Evolutionary conservation across 2,113 vertebrate species (phyloP).

Genomic region (Baryphthengus martii): DNA sequence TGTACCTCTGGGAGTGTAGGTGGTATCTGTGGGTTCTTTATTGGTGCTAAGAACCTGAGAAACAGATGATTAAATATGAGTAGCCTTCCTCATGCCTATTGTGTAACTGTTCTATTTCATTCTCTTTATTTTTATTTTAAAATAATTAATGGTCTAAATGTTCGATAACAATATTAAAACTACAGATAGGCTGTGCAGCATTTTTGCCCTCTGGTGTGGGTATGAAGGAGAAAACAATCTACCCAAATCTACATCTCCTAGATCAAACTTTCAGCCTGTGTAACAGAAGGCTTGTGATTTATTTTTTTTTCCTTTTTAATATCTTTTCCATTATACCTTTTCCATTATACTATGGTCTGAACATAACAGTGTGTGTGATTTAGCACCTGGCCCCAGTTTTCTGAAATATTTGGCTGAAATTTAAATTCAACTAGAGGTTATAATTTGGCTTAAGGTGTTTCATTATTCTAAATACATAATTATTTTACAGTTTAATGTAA

Average conservation of each 20-base stretch:
- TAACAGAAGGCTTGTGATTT: background rate
- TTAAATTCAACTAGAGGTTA: background rate
- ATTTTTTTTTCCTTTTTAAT: accelerated
- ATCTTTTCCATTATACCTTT: background rate
- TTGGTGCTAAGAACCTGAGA: background rate
- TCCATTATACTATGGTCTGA: background rate
- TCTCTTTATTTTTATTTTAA: background rate
- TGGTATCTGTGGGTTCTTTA: background rate
- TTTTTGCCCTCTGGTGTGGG: background rate
- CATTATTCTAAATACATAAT: background rate
- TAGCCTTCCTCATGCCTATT: background rate
- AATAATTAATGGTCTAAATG: background rate
- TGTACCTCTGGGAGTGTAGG: background rate
- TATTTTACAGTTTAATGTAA: background rate
- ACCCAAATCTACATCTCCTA: background rate
- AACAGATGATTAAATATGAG: background rate
- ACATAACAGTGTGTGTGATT: background rate
- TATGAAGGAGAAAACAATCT: background rate
- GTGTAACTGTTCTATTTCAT: background rate
- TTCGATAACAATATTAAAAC: background rate
- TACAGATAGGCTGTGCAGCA: background rate
- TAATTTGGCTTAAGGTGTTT: background rate
- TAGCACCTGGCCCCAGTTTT: background rate
- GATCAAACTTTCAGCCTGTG: background rate
- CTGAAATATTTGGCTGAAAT: background rate